Percentiles rank a stretch among this genome's conserved stretches.
These are phyloP conservation scores for Pygoscelis antarcticus DNA, from an alignment of 2,113 vertebrate species.

Conservation along the genomic window DNA sequence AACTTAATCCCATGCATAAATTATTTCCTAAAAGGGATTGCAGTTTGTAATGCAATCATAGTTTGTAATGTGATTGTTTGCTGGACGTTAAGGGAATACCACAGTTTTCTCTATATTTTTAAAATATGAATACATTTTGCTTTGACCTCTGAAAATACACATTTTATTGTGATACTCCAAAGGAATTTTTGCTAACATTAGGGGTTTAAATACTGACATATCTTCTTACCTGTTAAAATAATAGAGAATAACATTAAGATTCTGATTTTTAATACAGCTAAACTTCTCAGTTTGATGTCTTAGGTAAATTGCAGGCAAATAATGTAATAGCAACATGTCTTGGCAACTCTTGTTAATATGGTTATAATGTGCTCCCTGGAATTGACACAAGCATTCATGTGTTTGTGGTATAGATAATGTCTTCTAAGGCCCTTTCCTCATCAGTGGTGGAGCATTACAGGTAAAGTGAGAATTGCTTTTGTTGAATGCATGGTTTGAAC, in stretches of 20 bases:
- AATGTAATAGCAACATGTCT: background rate
- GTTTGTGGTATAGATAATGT: slow-evolving; percentile 94
- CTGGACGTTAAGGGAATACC: background rate
- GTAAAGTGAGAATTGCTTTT: slow-evolving; percentile 80
- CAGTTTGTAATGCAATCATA: background rate
- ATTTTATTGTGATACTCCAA: background rate
- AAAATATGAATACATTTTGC: background rate
- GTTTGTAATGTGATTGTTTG: background rate
- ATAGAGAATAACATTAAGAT: background rate
- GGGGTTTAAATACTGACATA: background rate
- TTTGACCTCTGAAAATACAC: background rate
- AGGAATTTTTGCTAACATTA: background rate
- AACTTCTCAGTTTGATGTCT: background rate
- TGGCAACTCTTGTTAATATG: slow-evolving; percentile 36
- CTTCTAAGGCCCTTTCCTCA: slow-evolving; percentile 86
- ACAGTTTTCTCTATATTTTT: background rate
- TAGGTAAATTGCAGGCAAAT: background rate
- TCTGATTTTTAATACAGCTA: background rate
- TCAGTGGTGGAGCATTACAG: slow-evolving; percentile 80
- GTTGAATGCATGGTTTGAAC: slow-evolving; percentile 75
- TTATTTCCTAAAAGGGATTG: background rate
- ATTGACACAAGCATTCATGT: slow-evolving; percentile 81
- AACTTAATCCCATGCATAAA: background rate
- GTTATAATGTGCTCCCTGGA: slow-evolving; percentile 62
- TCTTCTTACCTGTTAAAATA: background rate